Base-by-base conservation (phyloP, 2,888 invertebrate species). In the Brenthis hecate region DNA sequence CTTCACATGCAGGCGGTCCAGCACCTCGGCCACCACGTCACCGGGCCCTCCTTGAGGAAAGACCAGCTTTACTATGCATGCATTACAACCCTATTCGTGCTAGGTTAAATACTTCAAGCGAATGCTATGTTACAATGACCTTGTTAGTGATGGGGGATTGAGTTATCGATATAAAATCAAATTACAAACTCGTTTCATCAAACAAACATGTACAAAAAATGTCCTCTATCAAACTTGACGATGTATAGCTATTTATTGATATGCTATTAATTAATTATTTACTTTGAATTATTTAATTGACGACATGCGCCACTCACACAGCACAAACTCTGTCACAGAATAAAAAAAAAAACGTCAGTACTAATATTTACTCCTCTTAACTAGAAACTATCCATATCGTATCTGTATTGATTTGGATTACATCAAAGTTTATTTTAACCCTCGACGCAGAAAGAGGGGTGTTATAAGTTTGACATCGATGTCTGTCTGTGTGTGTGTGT, bases 41-140 rank as follows among this genome's bases (percentile, higher is more conserved):
- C 68, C 74, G 68, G 60, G 62, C 65, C 60, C 72, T 70, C 77
- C 76, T 77, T 77, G 61, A 70, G 72, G 72, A 76, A 76, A 76
- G 61, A 68, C 65, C 69, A 65, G 65, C 63, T 72, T 73, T 74
- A 75, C 72, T 72, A 69, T 65, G 63, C 72, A 71, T 74, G 72
- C 72, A 69, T 54, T 56, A 66, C 62, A 43, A 63, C 56, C 32
- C 58, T 57, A 56, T 28, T 55, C 62, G 57, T 58, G 71, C 71
- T 65, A 51, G 43, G 48, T 65, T 60, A 67, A 43, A 65, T 28
- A 43, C 55, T 65, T 51, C 55, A 66, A 56, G 56, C 66, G 28
- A 43, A 53, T 62, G 75, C 60, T 51, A 36, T 57, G 57, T 65
- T 65, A 65, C 14, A 48, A 23, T 54, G 62, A 36, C 3, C 13